Evolutionary conservation across 2,113 vertebrate genomes (phyloP), one percentile per base, ranked within the genome.

Genomic region (Nothobranchius kuhntae): DNA sequence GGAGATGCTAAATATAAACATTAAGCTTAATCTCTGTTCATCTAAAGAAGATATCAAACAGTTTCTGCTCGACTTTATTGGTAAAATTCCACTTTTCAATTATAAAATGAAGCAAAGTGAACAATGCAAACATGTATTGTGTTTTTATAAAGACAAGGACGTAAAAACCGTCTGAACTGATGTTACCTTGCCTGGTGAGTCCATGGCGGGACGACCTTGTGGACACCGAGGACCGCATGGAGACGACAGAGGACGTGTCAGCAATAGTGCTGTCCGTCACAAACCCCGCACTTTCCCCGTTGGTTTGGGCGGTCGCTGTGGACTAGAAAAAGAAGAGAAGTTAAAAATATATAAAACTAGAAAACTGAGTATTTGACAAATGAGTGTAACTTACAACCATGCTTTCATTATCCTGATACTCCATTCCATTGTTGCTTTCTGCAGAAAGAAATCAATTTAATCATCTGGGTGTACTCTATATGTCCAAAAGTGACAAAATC

Each of bases 361-460:
- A 52, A 24, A 24, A 51, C 42, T 38, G 15, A 21, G 10, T 1
- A 30, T 60, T 17, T 47, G 47, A 50, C 35, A 13, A 36, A 1
- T 59, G 44, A 24, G 35, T 30, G 3, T 35, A 67, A 89, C 91
- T 91, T 85, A 92, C 91, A 81, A 89, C 75, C 61, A 86, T 87
- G 79, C 95, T 97, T 89, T 92, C 91, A 82, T 92, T 92, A 72
- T 99, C 96, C 83, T 87, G 92, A 83, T 91, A 95, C 83, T 96
- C 94, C 84, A 93, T 87, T 76, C 91, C 91, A 84, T 89, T 87
- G 76, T 91, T 90, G 68, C 93, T 95, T 89, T 99, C 96, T 94
- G 75, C 57, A 71, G 81, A 3, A n/a, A 73, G 40, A 71, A 3
- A 42, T 8, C 4, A 7, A 40, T 40, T 40, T 40, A 40, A 30